A percentile compares a stretch with the other conserved stretches of the same genome.
phyloP scores from a whole-genome alignment of 2,113 vertebrate genomes.

The Conger conger region DNA sequence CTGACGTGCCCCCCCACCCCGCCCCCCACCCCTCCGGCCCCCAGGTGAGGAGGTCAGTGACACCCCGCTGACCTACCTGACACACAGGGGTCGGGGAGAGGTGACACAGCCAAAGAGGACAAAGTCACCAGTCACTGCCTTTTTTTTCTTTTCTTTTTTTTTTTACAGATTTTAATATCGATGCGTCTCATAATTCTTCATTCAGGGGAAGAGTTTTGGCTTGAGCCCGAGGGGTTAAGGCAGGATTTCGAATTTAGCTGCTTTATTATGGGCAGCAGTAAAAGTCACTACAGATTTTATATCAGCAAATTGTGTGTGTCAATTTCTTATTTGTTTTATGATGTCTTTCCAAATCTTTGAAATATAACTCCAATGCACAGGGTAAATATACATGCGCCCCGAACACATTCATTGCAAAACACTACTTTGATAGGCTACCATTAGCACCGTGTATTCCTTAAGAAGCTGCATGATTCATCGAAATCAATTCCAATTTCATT shows the following conservation, averaged over 20 bases:
- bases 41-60: conserved; percentile 62
- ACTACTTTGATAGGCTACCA: not conserved
- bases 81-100: conserved; percentile 36
- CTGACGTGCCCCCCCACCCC: conserved; percentile 54
- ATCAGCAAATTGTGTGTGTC: not conserved
- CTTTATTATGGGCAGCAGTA: not conserved
- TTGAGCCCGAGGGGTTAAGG: not conserved
- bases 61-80: conserved; percentile 32
- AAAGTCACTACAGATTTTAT: not conserved
- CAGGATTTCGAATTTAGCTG: not conserved
- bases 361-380: too few species aligned
- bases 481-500: not conserved
- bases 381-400: too few species aligned
- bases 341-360: too few species aligned
- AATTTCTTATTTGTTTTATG: too few species aligned
- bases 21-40: conserved; percentile 40
- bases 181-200: not conserved
- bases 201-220: not conserved
- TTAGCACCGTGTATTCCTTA: conserved; percentile 31
- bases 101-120: conserved; percentile 37
- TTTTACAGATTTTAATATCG: not conserved
- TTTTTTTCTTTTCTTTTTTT: not conserved
- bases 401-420: not conserved
- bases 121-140: not conserved
- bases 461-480: not conserved